Percentiles rank a stretch among this genome's conserved stretches.
Evolutionary conservation across 2,113 vertebrate species (phyloP).

Genomic region (Megaceryle maxima): DNA sequence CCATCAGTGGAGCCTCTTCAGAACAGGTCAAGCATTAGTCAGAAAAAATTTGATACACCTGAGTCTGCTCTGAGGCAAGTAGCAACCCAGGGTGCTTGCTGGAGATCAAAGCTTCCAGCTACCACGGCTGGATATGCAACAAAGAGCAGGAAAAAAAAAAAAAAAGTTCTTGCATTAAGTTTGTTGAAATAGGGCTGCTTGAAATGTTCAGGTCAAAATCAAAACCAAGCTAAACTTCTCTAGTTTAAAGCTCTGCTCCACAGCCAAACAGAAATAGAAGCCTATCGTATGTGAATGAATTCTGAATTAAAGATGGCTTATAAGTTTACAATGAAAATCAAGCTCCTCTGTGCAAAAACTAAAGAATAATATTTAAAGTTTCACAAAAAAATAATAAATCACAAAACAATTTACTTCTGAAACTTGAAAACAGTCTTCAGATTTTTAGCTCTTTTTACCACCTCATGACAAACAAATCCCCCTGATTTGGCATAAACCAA

Average conservation of each 20-base stretch:
- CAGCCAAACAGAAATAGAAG: not conserved
- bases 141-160: not conserved
- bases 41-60: not conserved
- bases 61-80: not conserved
- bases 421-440: not conserved
- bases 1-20: not conserved
- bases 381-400: not conserved
- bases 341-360: not conserved
- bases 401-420: not conserved
- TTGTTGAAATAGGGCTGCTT: not conserved
- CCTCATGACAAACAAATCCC: not conserved
- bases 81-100: not conserved
- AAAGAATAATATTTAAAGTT: not conserved
- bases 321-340: not conserved
- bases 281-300: not conserved
- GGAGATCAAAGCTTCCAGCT: not conserved
- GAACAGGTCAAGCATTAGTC: not conserved
- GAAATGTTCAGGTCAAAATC: slow-evolving; percentile 7
- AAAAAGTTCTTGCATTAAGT: not conserved
- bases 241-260: not conserved
- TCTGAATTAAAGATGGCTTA: not conserved
- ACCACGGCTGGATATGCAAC: not conserved
- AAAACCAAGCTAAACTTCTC: slow-evolving; percentile 14
- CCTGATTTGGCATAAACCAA: not conserved
- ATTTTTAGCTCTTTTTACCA: not conserved